Evolutionary conservation across 1,140 invertebrate species (phyloP).

Genomic region (Anoplophora glabripennis): DNA sequence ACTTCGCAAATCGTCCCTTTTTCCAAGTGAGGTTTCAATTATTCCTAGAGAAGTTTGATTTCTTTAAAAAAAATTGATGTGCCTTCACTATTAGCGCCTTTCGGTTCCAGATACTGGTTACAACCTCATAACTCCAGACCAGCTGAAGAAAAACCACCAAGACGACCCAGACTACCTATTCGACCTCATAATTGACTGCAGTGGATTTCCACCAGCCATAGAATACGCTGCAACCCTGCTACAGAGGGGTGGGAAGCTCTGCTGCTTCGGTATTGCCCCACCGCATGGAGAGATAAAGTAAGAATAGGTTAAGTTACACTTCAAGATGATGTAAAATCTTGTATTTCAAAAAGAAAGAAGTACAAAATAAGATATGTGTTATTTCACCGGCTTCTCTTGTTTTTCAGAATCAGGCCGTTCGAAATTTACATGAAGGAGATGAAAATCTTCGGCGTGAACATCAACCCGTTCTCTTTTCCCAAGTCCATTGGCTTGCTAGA

Average conservation of each 20-base stretch:
- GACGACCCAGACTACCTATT: constrained; percentile 46
- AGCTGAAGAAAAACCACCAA: constrained; percentile 52
- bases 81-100: neutral
- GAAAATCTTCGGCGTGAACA: constrained; percentile 61
- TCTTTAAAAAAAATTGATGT: too few species aligned
- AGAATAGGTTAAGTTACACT: constrained; percentile 17
- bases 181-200: constrained; percentile 67
- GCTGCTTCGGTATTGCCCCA: constrained; percentile 57
- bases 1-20: too few species aligned
- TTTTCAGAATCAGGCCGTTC: constrained; percentile 59
- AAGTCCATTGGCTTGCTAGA: constrained; percentile 60
- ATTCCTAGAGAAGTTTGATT: too few species aligned
- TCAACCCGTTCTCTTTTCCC: constrained; percentile 65
- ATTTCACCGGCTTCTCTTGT: constrained; percentile 4
- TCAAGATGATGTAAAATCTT: neutral
- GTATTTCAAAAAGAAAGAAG: too few species aligned
- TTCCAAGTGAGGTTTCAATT: too few species aligned
- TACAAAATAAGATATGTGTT: too few species aligned
- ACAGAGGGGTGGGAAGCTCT: constrained; percentile 53
- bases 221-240: constrained; percentile 53
- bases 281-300: constrained; percentile 50
- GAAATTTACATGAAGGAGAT: constrained; percentile 63
- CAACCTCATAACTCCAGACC: constrained; percentile 54
- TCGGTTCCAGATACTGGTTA: constrained; percentile 35
- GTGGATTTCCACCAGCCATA: constrained; percentile 59